Evolutionary conservation across 2,113 vertebrate species (phyloP).

Genomic region (Parus major): DNA sequence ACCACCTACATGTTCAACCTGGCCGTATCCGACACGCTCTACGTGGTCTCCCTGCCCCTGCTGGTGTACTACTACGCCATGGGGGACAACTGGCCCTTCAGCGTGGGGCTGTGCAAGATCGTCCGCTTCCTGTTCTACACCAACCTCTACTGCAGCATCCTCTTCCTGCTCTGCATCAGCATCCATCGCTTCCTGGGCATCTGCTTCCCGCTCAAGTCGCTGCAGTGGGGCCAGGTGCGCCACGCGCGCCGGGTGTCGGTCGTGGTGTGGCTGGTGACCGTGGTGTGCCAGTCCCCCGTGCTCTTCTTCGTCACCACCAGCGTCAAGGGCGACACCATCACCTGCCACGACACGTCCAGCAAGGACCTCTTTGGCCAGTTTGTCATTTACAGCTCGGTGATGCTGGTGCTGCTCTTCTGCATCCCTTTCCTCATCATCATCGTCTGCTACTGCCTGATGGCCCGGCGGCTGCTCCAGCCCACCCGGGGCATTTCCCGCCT

Average conservation of each 20-base stretch:
- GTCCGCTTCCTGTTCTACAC: constrained; percentile 96
- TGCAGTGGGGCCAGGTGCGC: constrained; percentile 83
- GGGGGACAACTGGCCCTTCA: constrained; percentile 93
- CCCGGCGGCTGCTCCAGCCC: constrained; percentile 80
- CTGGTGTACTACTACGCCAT: constrained; percentile 91
- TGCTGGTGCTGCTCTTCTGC: constrained; percentile 87
- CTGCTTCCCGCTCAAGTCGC: constrained; percentile 85
- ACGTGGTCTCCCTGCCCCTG: constrained; percentile 90
- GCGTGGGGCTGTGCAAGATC: constrained; percentile 86
- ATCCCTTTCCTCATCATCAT: constrained; percentile 88
- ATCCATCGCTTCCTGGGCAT: constrained; percentile 90
- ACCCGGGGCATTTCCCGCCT: constrained; percentile 67
- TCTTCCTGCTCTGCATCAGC: constrained; percentile 96
- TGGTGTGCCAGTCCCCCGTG: constrained; percentile 84
- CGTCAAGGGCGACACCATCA: constrained; percentile 47
- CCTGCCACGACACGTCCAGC: constrained; percentile 92
- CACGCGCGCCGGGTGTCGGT: constrained; percentile 80
- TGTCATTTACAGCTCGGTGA: constrained; percentile 86
- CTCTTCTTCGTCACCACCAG: constrained; percentile 89
- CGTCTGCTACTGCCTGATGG: constrained; percentile 89
- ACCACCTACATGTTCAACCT: constrained; percentile 98
- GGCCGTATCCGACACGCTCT: constrained; percentile 87
- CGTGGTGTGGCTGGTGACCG: constrained; percentile 81
- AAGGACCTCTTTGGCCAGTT: constrained; percentile 86
- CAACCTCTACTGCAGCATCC: constrained; percentile 94